Percentiles rank a stretch among this genome's conserved stretches.
These are phyloP conservation scores for Siderastrea siderea DNA, from an alignment of 92 coral and sea anemone genomes.

Conservation along the genomic window DNA sequence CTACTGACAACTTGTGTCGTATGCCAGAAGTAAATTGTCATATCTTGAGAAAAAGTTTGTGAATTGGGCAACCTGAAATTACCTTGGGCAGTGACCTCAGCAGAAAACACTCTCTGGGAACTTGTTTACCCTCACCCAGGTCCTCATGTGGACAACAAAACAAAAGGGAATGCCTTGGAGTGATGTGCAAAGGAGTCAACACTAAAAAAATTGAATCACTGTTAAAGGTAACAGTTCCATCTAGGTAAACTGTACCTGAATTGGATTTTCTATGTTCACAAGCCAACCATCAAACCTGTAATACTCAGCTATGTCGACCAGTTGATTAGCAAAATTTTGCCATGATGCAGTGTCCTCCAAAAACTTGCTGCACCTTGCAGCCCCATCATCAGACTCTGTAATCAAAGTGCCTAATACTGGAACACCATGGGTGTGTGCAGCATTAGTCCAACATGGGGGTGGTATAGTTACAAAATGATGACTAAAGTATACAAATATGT, in stretches of 20 bases:
- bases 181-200: no score
- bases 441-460: constrained; percentile 98
- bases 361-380: constrained; percentile 76
- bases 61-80: no score
- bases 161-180: no score
- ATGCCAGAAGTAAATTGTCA: no score
- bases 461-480: constrained; percentile 97
- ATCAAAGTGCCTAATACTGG: constrained; percentile 95
- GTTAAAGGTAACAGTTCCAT: no score
- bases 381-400: constrained; percentile 95
- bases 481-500: constrained; percentile 96
- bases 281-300: constrained; percentile 98
- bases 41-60: no score
- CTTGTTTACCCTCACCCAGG: no score
- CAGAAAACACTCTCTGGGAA: no score
- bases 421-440: constrained; percentile 97
- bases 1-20: no score
- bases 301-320: constrained; percentile 93
- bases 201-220: no score
- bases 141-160: no score
- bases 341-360: constrained; percentile 73
- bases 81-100: no score
- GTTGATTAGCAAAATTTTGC: constrained; percentile 81
- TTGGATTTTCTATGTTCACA: constrained; percentile 95
- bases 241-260: constrained; percentile 71